Percentiles rank a stretch among this genome's conserved stretches.
These are phyloP conservation scores for Thelaira solivaga DNA, from an alignment of 2,888 invertebrate genomes.

Conservation along the genomic window DNA sequence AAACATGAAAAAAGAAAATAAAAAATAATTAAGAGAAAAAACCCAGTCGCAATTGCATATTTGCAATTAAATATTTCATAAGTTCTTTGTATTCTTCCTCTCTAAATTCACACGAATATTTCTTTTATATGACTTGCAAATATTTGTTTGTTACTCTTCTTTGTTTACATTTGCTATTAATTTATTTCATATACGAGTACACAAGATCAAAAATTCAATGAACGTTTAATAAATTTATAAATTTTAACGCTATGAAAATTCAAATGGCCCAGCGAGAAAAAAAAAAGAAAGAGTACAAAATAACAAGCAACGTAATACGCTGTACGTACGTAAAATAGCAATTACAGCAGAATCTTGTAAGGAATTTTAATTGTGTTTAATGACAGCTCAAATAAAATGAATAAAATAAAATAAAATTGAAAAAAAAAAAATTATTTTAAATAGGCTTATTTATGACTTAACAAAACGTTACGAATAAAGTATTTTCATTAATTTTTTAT, in stretches of 20 bases:
- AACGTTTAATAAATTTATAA: slow-evolving; percentile 50
- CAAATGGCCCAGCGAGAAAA: background rate
- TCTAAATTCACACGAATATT: slow-evolving; percentile 20
- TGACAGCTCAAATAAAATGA: slow-evolving; percentile 1
- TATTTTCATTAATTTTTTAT: background rate
- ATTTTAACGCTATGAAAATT: slow-evolving; percentile 5
- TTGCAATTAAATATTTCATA: slow-evolving; percentile 42
- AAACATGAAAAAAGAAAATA: background rate
- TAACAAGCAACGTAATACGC: slow-evolving; percentile 1
- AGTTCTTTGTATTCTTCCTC: background rate
- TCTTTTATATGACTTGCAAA: slow-evolving; percentile 8
- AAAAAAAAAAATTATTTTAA: slow-evolving; percentile 15
- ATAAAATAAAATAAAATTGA: no score
- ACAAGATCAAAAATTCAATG: slow-evolving; percentile 52
- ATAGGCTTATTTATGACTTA: slow-evolving; percentile 40
- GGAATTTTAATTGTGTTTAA: slow-evolving; percentile 50
- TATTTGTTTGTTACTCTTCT: slow-evolving; percentile 3
- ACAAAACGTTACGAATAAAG: no score
- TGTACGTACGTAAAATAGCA: no score
- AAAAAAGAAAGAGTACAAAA: no score
- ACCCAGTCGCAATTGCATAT: slow-evolving; percentile 1
- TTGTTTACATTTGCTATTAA: slow-evolving; percentile 34
- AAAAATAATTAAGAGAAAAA: no score
- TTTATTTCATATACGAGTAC: slow-evolving; percentile 50
- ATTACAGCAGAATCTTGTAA: slow-evolving; percentile 26